These are phyloP conservation scores for Champsocephalus esox DNA, from an alignment of 2,797 vertebrate genomes.

Conservation along the genomic window DNA sequence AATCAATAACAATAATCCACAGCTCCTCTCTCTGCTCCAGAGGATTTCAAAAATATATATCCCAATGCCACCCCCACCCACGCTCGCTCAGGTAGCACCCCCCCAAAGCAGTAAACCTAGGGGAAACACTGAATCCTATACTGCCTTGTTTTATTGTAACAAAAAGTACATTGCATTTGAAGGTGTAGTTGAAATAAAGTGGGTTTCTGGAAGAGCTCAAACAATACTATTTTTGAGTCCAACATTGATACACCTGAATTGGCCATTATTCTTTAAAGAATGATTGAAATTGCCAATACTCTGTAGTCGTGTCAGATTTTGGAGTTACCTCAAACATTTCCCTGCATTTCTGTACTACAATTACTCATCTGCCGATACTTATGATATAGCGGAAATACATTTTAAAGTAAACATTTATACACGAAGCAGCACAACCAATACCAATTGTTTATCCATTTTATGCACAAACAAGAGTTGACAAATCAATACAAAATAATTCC, in stretches of 20 bases:
- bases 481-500: slow-evolving; percentile 9
- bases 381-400: slow-evolving; percentile 2
- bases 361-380: neutral
- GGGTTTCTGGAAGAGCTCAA: neutral
- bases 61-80: too few species aligned
- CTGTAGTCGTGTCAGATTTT: neutral
- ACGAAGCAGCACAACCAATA: neutral
- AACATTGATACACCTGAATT: neutral
- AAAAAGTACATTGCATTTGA: neutral
- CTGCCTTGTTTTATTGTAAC: neutral
- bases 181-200: neutral
- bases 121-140: neutral
- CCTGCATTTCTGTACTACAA: neutral
- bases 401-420: neutral
- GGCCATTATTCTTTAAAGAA: neutral
- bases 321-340: neutral
- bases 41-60: too few species aligned
- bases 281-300: neutral
- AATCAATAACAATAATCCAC: too few species aligned
- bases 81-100: too few species aligned
- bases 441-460: neutral
- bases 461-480: neutral
- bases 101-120: too few species aligned
- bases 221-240: neutral
- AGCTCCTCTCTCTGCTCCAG: too few species aligned